Base-by-base conservation (phyloP, 2,797 vertebrate species). In the Anniella stebbinsi region DNA sequence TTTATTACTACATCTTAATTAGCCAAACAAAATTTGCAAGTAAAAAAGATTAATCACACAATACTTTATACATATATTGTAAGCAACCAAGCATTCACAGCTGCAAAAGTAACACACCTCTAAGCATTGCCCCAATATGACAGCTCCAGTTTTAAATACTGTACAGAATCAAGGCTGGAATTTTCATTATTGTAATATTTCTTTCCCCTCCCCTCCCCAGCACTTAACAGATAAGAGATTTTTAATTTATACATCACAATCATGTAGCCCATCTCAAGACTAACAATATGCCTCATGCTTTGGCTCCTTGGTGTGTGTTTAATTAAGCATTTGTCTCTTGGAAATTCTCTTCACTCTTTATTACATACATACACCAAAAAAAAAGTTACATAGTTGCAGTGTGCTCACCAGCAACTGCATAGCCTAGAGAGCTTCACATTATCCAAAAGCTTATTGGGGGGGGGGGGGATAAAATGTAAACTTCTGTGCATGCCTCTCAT, bases 201-300 rank as follows among this genome's bases (percentile, higher is more conserved):
- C 81, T 93, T 80, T 63, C 51, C 80, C 90, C 60, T 83, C 91
- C 95, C 92, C 75, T 57, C 90, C 95, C 95, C 94, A 96, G 93
- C 92, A 93, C 92, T 96, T 97, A 97, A 97, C 98, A 97, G 97
- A 97, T 96, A 97, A 98, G 98, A 98, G 98, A 97, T 97, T 98
- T 98, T 98, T 97, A 85, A 80, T 97, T 98, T 98, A 97, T 97
- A 97, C 97, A 98, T 98, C 98, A 97, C 98, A 97, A 98, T 98
- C 95, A 92, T 97, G 97, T 97, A 97, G 98, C 98, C 98, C 93
- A 90, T 96, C 96, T 95, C 97, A 97, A 98, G 98, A 98, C 98
- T 98, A 98, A 98, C 97, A 98, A 98, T 98, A 98, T 97, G 97
- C 98, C 97, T 98, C 98, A 98, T 99, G 98, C 99, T 99, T 99